These are phyloP conservation scores for Hippoglossus hippoglossus DNA, from an alignment of 2,797 vertebrate genomes.

Conservation along the genomic window DNA sequence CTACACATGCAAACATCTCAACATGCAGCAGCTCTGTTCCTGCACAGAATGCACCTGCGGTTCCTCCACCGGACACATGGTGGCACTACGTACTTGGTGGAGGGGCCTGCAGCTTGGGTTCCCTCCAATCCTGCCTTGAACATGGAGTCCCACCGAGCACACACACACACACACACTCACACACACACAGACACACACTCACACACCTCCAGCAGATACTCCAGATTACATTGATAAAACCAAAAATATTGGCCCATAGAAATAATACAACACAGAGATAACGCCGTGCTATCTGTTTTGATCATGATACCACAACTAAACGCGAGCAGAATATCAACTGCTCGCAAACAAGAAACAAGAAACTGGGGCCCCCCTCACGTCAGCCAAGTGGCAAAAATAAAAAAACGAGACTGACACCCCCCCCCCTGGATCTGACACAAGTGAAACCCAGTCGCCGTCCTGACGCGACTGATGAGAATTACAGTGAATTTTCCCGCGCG, in stretches of 20 bases:
- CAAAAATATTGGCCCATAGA: conserved; percentile 86
- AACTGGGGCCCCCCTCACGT: conserved; percentile 57
- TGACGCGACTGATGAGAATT: conserved; percentile 40
- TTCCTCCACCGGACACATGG: conserved; percentile 74
- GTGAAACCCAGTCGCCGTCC: conserved; percentile 42
- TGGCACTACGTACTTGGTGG: conserved; percentile 81
- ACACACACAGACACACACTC: conserved; percentile 22
- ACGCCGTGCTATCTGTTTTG: conserved; percentile 68
- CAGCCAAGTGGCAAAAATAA: conserved; percentile 55
- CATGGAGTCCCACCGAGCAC: conserved; percentile 67
- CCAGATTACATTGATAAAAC: conserved; percentile 83
- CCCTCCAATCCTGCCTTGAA: conserved; percentile 53
- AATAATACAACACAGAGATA: conserved; percentile 85
- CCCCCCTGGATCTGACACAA: conserved; percentile 39
- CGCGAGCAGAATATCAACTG: conserved; percentile 76
- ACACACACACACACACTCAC: conserved; percentile 29
- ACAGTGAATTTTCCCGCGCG: conserved; percentile 18
- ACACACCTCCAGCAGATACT: conserved; percentile 78
- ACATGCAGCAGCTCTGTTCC: background rate
- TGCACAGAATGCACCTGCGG: conserved; percentile 25
- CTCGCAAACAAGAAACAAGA: conserved; percentile 75
- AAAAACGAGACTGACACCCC: conserved; percentile 56
- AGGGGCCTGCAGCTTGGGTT: conserved; percentile 42
- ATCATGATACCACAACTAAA: conserved; percentile 77
- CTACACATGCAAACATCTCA: background rate